These are phyloP conservation scores for Pseudochirops cupreus DNA, from an alignment of 2,797 vertebrate genomes.

Conservation along the genomic window DNA sequence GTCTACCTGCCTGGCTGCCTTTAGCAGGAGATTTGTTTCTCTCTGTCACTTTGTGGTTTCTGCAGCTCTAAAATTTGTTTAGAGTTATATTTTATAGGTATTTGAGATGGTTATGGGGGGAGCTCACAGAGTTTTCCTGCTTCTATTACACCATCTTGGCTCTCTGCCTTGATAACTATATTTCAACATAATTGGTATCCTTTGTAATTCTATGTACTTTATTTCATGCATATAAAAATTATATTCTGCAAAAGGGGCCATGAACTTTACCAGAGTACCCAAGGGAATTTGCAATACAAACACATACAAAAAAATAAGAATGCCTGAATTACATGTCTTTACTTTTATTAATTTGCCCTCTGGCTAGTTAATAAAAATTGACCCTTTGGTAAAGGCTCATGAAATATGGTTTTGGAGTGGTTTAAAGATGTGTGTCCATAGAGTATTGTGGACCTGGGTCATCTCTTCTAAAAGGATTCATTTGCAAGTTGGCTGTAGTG, in stretches of 20 bases:
- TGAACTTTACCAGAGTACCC: background rate
- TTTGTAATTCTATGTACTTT: background rate
- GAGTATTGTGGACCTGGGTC: background rate
- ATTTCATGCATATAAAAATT: background rate
- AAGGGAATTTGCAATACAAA: background rate
- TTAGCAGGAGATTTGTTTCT: too few species aligned
- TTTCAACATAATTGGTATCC: background rate
- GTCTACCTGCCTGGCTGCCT: too few species aligned
- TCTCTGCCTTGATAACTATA: background rate
- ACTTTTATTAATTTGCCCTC: background rate
- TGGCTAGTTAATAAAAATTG: background rate
- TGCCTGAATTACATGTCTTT: background rate
- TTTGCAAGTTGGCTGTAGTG: background rate
- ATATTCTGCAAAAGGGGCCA: background rate
- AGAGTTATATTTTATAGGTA: too few species aligned
- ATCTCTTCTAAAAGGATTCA: constrained; percentile 22
- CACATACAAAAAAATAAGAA: background rate
- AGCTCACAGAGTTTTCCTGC: too few species aligned
- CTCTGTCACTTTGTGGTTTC: too few species aligned
- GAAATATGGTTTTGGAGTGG: background rate
- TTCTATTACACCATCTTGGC: too few species aligned
- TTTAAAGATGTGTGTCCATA: background rate
- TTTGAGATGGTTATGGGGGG: too few species aligned
- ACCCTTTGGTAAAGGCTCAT: background rate
- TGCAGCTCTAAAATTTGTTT: too few species aligned